Conservation (phyloP, 2,113 vertebrate species). For the Anser cygnoides region DNA sequence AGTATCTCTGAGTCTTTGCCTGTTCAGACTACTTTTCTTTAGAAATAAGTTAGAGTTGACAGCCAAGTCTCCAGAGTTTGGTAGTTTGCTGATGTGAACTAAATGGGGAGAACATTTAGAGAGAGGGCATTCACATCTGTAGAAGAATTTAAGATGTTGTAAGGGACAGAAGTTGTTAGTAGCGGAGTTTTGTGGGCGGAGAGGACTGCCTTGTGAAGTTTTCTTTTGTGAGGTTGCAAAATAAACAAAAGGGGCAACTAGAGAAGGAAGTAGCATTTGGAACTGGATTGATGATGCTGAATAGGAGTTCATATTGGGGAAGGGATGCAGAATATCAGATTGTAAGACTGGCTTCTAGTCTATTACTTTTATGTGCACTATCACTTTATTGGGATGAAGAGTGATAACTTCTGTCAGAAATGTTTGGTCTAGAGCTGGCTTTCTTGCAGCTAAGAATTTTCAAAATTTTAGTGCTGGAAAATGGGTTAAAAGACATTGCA, state of each 20-base stretch:
- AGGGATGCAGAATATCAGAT: background rate
- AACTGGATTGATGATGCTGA: background rate
- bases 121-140: background rate
- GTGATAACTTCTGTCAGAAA: background rate
- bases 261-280: background rate
- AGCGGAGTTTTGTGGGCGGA: background rate
- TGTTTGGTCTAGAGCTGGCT: background rate
- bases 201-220: background rate
- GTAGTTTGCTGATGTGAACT: background rate
- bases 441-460: background rate
- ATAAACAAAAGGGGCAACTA: background rate
- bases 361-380: background rate
- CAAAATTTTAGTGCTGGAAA: background rate
- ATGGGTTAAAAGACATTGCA: background rate
- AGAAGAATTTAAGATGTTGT: background rate
- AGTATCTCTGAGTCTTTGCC: background rate
- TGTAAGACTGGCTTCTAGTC: background rate
- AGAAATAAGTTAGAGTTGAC: background rate
- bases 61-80: background rate
- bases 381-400: background rate
- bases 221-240: background rate
- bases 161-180: background rate
- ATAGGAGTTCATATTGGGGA: background rate
- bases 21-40: background rate
- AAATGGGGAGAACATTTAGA: background rate